Base-by-base conservation (phyloP, 2,888 invertebrate species). In the Lasioglossum morio region DNA sequence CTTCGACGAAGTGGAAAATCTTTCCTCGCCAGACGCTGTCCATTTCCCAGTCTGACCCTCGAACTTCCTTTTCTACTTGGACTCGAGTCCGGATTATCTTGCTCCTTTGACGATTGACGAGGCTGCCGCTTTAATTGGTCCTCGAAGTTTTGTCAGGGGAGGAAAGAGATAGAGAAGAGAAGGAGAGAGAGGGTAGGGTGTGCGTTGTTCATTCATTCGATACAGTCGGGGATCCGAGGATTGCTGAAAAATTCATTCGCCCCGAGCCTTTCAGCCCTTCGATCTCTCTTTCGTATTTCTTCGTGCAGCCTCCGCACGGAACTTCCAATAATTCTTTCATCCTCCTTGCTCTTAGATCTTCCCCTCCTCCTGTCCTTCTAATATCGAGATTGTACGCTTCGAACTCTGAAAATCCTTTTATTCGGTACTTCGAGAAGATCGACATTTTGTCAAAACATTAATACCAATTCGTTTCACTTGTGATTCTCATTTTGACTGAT, bases 41-140 rank as follows among this genome's bases (percentile, higher is more conserved):
- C 14, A 60, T 60, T 60, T 60, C 60, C 27, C 53, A 27, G 60
- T 5, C 60, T 27, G 60, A 60, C 60, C 60, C 60, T 60, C n/a
- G 27, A 27, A 60, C 27, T 60, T 60, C 60, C 60, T 60, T 27
- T 14, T 60, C 27, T 14, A n/a, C 27, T 60, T 27, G 60, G 60
- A 60, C 60, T 27, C 27, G 53, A 53, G 8, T 53, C 53, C 60
- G 27, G 60, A 60, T 60, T 60, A 60, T 60, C 60, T 60, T 60
- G 60, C 60, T 60, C 60, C 60, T 60, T 60, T 60, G 60, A 60
- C 60, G 60, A 60, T 27, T 60, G 60, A 60, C 60, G 60, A 27
- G 60, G 27, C 27, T 27, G 66, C 34, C 19, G 66, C 34, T 66
- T 66, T 66, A 66, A 66, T 66, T 66, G 66, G 34, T 23, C 66